These are phyloP conservation scores for Labeo catla DNA, from an alignment of 2,113 vertebrate genomes.

Conservation along the genomic window DNA sequence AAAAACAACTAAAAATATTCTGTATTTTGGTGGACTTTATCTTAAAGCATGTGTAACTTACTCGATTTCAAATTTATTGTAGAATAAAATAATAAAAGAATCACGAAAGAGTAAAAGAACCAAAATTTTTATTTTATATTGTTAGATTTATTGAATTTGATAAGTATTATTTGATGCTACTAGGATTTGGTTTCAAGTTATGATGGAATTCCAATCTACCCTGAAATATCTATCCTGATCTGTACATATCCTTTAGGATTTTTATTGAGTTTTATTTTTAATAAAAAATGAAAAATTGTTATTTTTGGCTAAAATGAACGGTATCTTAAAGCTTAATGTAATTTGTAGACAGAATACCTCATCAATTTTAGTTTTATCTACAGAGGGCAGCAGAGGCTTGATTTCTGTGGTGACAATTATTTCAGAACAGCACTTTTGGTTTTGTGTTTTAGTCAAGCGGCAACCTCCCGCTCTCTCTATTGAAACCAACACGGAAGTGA, in stretches of 20 bases:
- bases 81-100: neutral
- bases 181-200: neutral
- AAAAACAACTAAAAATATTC: neutral
- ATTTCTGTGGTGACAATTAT: neutral
- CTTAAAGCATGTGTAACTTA: neutral
- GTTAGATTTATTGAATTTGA: neutral
- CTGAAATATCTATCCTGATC: neutral
- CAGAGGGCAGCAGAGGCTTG: slow-evolving; percentile 42
- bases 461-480: too few relatives aligned
- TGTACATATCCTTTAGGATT: neutral
- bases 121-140: too few relatives aligned
- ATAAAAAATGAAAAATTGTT: neutral
- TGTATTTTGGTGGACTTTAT: neutral
- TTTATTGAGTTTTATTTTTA: neutral
- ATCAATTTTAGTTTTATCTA: neutral
- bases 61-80: neutral
- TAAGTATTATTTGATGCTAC: neutral
- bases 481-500: too few relatives aligned
- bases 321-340: neutral
- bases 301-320: neutral
- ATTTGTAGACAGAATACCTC: neutral
- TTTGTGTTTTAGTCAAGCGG: too few relatives aligned
- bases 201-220: neutral
- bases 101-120: too few relatives aligned
- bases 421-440: neutral